These are phyloP conservation scores for Helarctos malayanus DNA, from an alignment of 2,797 vertebrate genomes.

Conservation along the genomic window DNA sequence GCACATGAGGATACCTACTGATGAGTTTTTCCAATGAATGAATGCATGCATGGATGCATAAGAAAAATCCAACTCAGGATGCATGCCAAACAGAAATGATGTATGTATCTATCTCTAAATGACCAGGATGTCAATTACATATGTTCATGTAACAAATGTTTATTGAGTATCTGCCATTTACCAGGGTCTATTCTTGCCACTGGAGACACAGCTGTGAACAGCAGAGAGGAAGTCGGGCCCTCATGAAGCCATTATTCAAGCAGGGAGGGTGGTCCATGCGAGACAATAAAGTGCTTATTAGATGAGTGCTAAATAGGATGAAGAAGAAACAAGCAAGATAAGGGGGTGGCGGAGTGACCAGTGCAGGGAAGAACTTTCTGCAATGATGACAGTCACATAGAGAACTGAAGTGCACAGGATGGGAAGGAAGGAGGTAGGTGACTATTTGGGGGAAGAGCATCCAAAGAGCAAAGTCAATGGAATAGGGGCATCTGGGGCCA, in stretches of 20 bases:
- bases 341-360: too few species aligned
- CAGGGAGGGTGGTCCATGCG: neutral
- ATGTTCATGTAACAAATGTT: neutral
- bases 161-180: neutral
- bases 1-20: neutral
- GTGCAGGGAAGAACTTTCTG: neutral
- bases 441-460: neutral
- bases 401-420: neutral
- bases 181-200: neutral
- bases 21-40: neutral
- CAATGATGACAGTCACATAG: neutral
- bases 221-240: neutral
- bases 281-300: neutral
- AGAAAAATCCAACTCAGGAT: neutral
- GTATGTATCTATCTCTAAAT: slow-evolving; percentile 20
- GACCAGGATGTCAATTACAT: neutral
- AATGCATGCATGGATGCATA: neutral
- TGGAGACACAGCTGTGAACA: neutral
- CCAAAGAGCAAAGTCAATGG: neutral
- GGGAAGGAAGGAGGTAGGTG: neutral
- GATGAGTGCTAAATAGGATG: neutral
- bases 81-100: neutral
- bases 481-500: neutral
- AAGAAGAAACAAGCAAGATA: neutral
- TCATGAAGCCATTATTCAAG: neutral